A percentile compares a stretch with the other conserved stretches of the same genome.
phyloP scores from a whole-genome alignment of 2,113 vertebrate species.

The Phaetusa simplex region DNA sequence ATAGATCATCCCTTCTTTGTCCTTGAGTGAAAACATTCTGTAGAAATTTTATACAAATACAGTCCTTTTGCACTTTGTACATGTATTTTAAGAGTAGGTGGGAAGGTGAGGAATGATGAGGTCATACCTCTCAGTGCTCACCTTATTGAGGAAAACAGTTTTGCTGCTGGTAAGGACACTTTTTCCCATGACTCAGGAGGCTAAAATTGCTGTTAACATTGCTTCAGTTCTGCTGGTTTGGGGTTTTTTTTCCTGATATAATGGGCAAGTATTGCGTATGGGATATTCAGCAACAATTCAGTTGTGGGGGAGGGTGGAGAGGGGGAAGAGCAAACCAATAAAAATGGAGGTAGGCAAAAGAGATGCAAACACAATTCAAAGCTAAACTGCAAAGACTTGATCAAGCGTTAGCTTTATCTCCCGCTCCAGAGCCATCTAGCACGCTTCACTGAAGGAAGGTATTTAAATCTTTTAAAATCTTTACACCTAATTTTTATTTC shows the following conservation, averaged over 20 bases:
- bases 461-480: constrained; percentile 6
- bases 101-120: neutral
- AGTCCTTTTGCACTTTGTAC: neutral
- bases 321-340: neutral
- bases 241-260: neutral
- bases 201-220: constrained; percentile 30
- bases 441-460: neutral
- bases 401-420: neutral
- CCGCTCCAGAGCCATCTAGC: neutral
- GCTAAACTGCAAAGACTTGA: neutral
- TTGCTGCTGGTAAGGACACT: neutral
- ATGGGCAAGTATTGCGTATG: neutral
- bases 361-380: neutral
- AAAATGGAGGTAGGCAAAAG: neutral
- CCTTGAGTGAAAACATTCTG: neutral
- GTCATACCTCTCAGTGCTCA: neutral
- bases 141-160: neutral
- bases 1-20: neutral
- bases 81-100: neutral
- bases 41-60: neutral
- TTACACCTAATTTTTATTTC: neutral
- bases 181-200: constrained; percentile 25
- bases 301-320: neutral
- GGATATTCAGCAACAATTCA: constrained; percentile 17
- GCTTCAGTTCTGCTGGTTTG: constrained; percentile 18